Base-by-base conservation (phyloP, 2,797 vertebrate genomes). In the Ceyx erithaca region DNA sequence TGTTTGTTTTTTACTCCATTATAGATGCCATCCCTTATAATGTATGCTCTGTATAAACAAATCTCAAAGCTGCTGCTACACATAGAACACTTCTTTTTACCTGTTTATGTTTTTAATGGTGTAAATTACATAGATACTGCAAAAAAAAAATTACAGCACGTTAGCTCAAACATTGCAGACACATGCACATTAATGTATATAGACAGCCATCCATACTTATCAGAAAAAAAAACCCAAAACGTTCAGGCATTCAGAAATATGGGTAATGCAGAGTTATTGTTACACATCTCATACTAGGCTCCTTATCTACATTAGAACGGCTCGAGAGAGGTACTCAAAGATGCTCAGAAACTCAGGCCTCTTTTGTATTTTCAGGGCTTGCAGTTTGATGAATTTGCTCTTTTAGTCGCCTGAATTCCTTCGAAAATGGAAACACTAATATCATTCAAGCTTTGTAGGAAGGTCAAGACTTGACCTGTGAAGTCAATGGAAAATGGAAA, bases 401-500 rank as follows among this genome's bases (percentile, higher is more conserved):
- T 48, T 80, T 66, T 70, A 72, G 67, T 79, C 40, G 58, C 64
- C 62, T 45, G 41, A 73, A 89, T 73, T 93, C 21, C 46, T 93
- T 41, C 89, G 79, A 77, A 94, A 95, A 79, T 63, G 79, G 49
- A 67, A 86, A 83, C 55, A 77, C 4, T 70, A 59, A 83, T 73
- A 73, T 79, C 28, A 18, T 78, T 80, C 69, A 52, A 62, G 73
- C 35, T 87, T 71, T 80, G 9, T 54, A 87, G 31, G 37, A 92
- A 89, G 55, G 40, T 75, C 59, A 69, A 58, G 33, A 89, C 46
- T 89, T 89, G 66, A 90, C 46, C 87, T 78, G 26, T 37, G 69
- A 94, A 87, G 66, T 84, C 85, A 91, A 80, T 81, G 52, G 77
- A 86, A 93, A 93, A 84, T 69, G 63, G 43, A 92, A 94, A 93